Evolutionary conservation across 1,140 invertebrate genomes (phyloP), one percentile per base, ranked within the genome.

Genomic region (Aphaenogaster ashmeadi): DNA sequence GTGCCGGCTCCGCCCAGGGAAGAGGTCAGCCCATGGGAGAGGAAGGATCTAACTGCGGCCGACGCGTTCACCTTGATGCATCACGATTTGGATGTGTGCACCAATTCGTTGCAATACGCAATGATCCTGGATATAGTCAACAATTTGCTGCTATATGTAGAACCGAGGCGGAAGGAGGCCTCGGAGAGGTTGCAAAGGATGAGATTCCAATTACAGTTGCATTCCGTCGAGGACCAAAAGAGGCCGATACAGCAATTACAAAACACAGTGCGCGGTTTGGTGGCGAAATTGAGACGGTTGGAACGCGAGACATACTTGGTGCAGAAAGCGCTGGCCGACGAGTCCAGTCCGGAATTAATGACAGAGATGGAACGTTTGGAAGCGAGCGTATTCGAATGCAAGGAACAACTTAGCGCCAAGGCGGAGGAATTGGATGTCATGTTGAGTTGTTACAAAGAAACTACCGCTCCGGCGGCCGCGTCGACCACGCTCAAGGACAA

Each of bases 51-150:
- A 0, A 97, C 98, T 44, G 98, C 98, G 18, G 98, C 99, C 6
- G 99, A 99, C 96, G 98, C 98, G 3, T 99, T 99, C 93, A 99
- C 99, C 0, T 96, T 99, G 2, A 99, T 99, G 97, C 99, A 99
- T 96, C 98, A 99, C 93, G 99, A 99, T 95, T 96, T 99, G 2
- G 98, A 99, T 94, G 98, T 99, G 1, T 99, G 98, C 95, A 99
- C 99, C 6, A 99, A 99, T 95, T 99, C 98, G 0, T 96, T 99
- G 87, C 98, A 98, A 95, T 99, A 99, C 95, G 98, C 98, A 2
- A 99, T 99, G 98, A 97, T 99, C 33, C 95, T 99, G 90, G 99
- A 99, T 94, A 98, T 99, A 87, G 98, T 99, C 0, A 99, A 99
- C 95, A 99, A 99, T 96, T 96, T 99, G 3, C 95, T 99, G 54